Evolutionary conservation across 2,888 invertebrate genomes (phyloP), one percentile per base, ranked within the genome.

Genomic region (Nomada ruficornis): DNA sequence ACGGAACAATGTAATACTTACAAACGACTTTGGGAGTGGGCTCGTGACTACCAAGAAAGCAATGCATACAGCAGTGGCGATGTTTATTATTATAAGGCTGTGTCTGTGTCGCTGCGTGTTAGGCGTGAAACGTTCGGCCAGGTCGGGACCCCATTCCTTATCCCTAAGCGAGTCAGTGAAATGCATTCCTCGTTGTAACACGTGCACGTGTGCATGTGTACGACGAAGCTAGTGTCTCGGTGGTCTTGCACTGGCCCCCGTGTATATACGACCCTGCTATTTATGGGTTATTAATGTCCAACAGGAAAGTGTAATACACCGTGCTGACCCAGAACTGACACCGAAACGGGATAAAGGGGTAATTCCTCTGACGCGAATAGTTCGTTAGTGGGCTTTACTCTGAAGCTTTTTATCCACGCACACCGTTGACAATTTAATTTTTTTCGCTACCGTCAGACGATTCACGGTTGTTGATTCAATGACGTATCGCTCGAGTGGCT

Each of bases 71-170:
- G 76, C 80, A 82, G 87, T 87, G 64, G 77, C 75, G 63, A 83
- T 86, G 86, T 89, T 90, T 90, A 88, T 89, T 89, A 89, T 89
- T 87, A 82, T 81, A 81, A 77, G 72, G 76, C 62, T 63, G 83
- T 88, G 84, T 86, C 86, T 77, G 78, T 55, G 74, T 86, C 69
- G 79, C 80, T 74, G 71, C 82, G 81, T 83, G 87, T 88, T 85
- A 87, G 86, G 85, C 83, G 88, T 82, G 82, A 85, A 88, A 86
- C 83, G 82, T 82, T 87, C 86, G 80, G 86, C 86, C 86, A 86
- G 88, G 86, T 87, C 88, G 76, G 71, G 89, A 88, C 87, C 87
- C 79, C 86, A 87, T 90, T 89, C 83, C 89, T 88, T 87, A 90
- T 90, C 85, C 86, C 70, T 42, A 81, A 76, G 87, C 79, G 77